These are phyloP conservation scores for Brachionus sp. DNA, from an alignment of 1,140 invertebrate species.

Conservation along the genomic window DNA sequence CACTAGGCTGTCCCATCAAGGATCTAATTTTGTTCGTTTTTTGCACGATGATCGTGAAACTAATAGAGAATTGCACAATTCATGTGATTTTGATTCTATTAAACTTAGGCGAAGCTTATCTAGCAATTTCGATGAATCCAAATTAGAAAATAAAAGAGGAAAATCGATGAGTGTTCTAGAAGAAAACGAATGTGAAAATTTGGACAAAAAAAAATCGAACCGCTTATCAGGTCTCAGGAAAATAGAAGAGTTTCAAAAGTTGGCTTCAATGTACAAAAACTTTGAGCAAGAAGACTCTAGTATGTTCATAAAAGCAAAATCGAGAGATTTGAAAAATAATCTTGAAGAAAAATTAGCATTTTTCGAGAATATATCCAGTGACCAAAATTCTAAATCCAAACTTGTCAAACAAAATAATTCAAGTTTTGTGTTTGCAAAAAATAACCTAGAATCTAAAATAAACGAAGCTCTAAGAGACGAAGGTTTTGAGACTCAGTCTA, in stretches of 20 bases:
- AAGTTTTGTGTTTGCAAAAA: background rate
- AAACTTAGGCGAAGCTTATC: background rate
- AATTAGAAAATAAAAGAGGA: background rate
- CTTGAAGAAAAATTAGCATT: constrained; percentile 13
- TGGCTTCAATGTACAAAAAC: constrained; percentile 25
- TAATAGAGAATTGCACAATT: background rate
- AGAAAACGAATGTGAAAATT: background rate
- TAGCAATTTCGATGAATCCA: background rate
- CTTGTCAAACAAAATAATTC: background rate
- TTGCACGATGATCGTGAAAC: background rate
- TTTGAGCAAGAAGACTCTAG: constrained; percentile 2
- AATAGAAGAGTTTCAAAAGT: constrained; percentile 23
- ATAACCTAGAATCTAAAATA: background rate
- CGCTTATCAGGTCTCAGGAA: background rate
- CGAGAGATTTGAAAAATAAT: background rate
- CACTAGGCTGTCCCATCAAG: background rate
- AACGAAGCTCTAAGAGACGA: background rate
- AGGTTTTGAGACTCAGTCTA: constrained; percentile 36
- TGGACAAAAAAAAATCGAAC: background rate
- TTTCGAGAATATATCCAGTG: constrained; percentile 22
- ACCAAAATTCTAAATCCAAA: background rate
- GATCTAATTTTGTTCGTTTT: background rate
- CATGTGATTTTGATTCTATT: background rate
- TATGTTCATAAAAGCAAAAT: background rate
- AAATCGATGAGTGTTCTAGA: background rate